Conservation (phyloP, 2,888 invertebrate genomes). For the Flexamia atlantica region DNA sequence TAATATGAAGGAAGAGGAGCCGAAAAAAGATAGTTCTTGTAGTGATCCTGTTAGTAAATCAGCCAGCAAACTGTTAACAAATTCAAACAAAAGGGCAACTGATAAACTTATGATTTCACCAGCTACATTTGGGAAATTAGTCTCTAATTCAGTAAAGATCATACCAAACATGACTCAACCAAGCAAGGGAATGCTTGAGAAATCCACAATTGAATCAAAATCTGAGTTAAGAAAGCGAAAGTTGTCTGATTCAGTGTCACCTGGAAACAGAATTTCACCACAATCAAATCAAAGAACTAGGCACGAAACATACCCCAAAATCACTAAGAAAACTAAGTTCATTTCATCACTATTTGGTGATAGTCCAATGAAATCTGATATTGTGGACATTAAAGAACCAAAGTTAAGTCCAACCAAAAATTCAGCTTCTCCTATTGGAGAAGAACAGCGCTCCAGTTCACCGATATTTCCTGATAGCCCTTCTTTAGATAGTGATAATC, state of each 20-base stretch:
- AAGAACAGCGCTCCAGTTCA: background rate
- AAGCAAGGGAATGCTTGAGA: background rate
- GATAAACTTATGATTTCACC: conserved; percentile 27
- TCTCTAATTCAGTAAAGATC: background rate
- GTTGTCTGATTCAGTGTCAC: background rate
- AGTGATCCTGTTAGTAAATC: background rate
- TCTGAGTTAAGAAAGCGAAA: conserved; percentile 2
- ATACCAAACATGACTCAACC: background rate
- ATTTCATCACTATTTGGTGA: conserved; percentile 32
- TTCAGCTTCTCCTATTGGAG: background rate
- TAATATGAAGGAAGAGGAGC: background rate
- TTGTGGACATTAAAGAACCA: background rate
- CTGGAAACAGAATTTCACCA: conserved; percentile 1
- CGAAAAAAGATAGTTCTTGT: background rate
- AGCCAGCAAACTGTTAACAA: background rate
- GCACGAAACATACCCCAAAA: background rate
- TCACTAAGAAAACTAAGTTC: background rate
- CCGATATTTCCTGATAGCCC: conserved; percentile 42
- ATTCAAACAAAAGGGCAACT: background rate
- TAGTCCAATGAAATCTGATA: conserved; percentile 32
- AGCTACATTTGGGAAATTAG: conserved; percentile 40
- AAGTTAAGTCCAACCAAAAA: background rate
- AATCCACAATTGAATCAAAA: background rate
- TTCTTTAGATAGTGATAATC: conserved; percentile 40
- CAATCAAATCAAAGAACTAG: background rate